phyloP scores from a whole-genome alignment of 2,888 invertebrate genomes.

The Zygaena filipendulae region DNA sequence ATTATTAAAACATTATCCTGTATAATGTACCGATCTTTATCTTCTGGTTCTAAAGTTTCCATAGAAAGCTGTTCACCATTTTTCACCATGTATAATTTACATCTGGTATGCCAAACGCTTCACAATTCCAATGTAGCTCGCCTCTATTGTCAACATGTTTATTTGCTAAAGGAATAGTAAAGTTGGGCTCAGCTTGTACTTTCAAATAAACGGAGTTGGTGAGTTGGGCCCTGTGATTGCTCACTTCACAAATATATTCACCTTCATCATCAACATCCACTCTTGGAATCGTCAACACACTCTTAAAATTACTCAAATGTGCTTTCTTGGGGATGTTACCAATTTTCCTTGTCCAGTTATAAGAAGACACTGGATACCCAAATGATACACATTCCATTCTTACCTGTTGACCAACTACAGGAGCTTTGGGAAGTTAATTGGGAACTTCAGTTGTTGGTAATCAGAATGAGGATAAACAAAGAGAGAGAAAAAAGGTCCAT shows the following conservation, averaged over 20 bases:
- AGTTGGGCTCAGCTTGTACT: conserved; percentile 92
- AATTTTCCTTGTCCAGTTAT: conserved; percentile 90
- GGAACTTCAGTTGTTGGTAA: conserved; percentile 91
- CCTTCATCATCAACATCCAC: conserved; percentile 94
- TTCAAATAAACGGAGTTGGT: conserved; percentile 81
- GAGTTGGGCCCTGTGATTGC: conserved; percentile 81
- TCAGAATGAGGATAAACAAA: conserved; percentile 87
- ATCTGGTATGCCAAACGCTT: conserved; percentile 94
- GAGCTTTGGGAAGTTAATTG: conserved; percentile 95
- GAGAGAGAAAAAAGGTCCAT: conserved; percentile 89
- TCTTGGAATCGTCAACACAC: conserved; percentile 87
- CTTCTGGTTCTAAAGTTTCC: conserved; percentile 71
- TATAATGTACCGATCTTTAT: conserved; percentile 82
- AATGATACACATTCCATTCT: conserved; percentile 95
- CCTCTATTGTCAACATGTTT: conserved; percentile 88
- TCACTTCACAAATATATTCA: conserved; percentile 88
- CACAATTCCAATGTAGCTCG: conserved; percentile 90
- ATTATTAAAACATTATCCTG: conserved; percentile 89
- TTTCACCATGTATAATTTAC: conserved; percentile 92
- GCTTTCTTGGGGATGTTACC: conserved; percentile 80
- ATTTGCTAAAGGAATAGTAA: conserved; percentile 87
- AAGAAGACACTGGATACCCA: conserved; percentile 94
- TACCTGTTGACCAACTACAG: conserved; percentile 89
- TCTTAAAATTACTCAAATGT: conserved; percentile 78
- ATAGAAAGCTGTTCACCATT: conserved; percentile 78